Percentiles rank a stretch among this genome's conserved stretches.
Conservation (phyloP, 2,113 vertebrate genomes). For the Cheirogaleus medius region DNA sequence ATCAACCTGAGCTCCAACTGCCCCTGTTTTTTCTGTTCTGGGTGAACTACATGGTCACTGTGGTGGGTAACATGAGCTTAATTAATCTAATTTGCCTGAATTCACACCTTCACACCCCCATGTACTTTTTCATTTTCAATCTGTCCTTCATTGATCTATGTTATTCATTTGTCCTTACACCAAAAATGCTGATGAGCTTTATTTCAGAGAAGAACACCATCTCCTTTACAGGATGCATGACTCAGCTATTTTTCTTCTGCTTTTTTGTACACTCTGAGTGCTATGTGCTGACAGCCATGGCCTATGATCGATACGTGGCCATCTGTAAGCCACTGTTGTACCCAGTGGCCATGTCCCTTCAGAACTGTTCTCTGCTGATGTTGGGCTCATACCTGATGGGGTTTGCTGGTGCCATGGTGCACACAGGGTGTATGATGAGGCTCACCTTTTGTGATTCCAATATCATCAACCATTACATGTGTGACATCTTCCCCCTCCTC, state of each 20-base stretch:
- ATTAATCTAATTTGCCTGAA: conserved; percentile 39
- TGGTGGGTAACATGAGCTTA: conserved; percentile 17
- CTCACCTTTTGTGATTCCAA: conserved; percentile 55
- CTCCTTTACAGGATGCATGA: conserved; percentile 39
- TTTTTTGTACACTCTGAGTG: conserved; percentile 60
- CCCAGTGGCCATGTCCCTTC: neutral
- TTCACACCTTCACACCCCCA: conserved; percentile 21
- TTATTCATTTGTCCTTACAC: conserved; percentile 30
- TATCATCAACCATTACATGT: conserved; percentile 62
- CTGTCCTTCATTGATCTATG: conserved; percentile 54
- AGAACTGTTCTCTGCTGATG: neutral
- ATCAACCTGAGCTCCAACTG: neutral
- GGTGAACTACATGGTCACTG: neutral
- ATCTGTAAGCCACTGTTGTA: conserved; percentile 54
- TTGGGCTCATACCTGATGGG: neutral
- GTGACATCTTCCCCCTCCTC: conserved; percentile 75
- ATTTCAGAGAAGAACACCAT: neutral
- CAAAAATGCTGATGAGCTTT: conserved; percentile 45
- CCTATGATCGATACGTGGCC: conserved; percentile 46
- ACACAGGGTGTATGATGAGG: neutral
- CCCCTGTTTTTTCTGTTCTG: conserved; percentile 29
- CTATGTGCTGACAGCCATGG: conserved; percentile 55
- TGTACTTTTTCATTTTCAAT: conserved; percentile 53
- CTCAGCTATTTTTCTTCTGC: conserved; percentile 58
- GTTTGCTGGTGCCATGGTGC: neutral